Evolutionary conservation across 2,797 vertebrate species (phyloP), one percentile per base, ranked within the genome.

Genomic region (Sebastes ruberrimus): DNA sequence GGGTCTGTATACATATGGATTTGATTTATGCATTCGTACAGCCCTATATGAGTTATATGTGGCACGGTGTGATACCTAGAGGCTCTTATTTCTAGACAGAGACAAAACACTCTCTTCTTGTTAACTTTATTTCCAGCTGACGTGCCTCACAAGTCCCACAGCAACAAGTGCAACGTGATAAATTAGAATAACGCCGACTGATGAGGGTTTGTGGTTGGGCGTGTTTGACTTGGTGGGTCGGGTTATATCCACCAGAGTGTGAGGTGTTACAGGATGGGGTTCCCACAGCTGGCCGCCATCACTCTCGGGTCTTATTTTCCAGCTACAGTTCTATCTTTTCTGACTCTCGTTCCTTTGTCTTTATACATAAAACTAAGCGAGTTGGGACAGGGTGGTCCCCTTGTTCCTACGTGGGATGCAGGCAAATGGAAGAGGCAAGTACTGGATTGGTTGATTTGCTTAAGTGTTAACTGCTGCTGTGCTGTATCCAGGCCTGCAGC

Each of bases 231-330:
- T 68, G 73, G 72, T 63, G 71, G 74, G 79, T 60, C 32, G 71
- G 71, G 66, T 46, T 76, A 78, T 83, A 78, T 83, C 78, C 83
- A 71, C 81, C 30, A 68, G 65, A 74, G 80, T 18, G 79, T 16
- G 80, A 89, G 87, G 81, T 76, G 88, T 82, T 80, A 32, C 76
- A 42, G 66, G 76, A 83, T 10, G 61, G 38, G 49, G 59, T 42
- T 83, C 83, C 49, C 55, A 76, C 93, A 92, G 89, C 86, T 93
- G 91, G 85, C 27, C 10, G 22, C 53, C 86, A 89, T 90, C 76
- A 74, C 72, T 61, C 71, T 68, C 27, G 28, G 13, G 42, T 76
- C 55, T 46, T 6, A 2, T 61, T 69, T 65, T 68, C 46, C 20
- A 52, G 67, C 55, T 69, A 33, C 42, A 65, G 9, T 35, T 68